Evolutionary conservation across 2,888 invertebrate genomes (phyloP).

Genomic region (Spodoptera littoralis): DNA sequence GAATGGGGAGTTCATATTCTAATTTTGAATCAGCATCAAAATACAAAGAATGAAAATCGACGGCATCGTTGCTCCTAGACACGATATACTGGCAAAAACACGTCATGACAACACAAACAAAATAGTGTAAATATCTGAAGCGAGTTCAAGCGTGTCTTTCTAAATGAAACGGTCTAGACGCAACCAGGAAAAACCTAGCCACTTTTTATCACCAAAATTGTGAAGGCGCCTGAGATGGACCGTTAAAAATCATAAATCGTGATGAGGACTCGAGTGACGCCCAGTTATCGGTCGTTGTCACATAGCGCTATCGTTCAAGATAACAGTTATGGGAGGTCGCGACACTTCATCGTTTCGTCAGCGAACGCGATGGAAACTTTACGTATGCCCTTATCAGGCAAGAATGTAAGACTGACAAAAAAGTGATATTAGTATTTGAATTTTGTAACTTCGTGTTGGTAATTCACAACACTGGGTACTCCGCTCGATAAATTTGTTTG

Average conservation of each 20-base stretch:
- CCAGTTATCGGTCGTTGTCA: slow-evolving; percentile 65
- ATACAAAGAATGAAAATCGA: too few relatives aligned
- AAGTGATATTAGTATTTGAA: slow-evolving; percentile 53
- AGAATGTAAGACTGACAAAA: slow-evolving; percentile 55
- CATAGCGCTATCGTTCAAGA: slow-evolving; percentile 64
- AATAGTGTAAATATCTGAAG: not conserved
- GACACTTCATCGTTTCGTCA: slow-evolving; percentile 61
- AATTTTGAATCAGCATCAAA: too few relatives aligned
- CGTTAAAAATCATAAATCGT: slow-evolving; percentile 59
- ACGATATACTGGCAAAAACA: too few relatives aligned
- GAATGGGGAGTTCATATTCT: too few relatives aligned
- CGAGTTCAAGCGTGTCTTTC: not conserved
- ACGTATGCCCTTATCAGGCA: slow-evolving; percentile 49
- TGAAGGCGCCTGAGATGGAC: slow-evolving; percentile 29
- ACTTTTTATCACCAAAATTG: slow-evolving; percentile 17
- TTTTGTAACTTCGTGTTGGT: slow-evolving; percentile 44
- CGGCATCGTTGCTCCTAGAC: too few relatives aligned
- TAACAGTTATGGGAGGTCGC: slow-evolving; percentile 72
- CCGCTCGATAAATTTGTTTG: slow-evolving; percentile 45
- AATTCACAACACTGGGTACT: slow-evolving; percentile 28
- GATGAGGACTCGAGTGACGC: slow-evolving; percentile 30
- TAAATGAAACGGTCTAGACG: slow-evolving; percentile 14
- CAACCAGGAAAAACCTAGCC: slow-evolving; percentile 19
- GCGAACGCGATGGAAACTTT: slow-evolving; percentile 54
- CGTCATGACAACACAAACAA: not conserved